These are phyloP conservation scores for Vulpes vulpes DNA, from an alignment of 2,113 vertebrate genomes.

Conservation along the genomic window DNA sequence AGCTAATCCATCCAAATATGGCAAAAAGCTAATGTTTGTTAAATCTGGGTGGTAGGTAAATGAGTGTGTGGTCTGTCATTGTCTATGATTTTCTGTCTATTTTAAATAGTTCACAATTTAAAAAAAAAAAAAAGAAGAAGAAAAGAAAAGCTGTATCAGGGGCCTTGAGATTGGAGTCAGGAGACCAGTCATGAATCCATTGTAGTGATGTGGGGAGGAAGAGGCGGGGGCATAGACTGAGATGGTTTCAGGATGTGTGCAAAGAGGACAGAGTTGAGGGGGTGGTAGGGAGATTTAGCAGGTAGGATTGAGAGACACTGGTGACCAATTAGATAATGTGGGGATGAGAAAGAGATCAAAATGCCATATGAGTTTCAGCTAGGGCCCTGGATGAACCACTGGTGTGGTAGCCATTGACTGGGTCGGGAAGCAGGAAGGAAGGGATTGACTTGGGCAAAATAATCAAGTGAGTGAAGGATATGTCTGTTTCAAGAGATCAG, in stretches of 20 bases:
- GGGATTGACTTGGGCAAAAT: background rate
- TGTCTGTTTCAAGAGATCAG: background rate
- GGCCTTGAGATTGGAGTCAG: background rate
- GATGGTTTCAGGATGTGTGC: background rate
- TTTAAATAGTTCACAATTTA: background rate
- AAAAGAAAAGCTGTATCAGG: background rate
- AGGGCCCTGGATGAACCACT: background rate
- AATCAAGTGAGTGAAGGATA: background rate
- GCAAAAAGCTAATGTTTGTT: conserved; percentile 1
- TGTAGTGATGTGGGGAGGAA: background rate
- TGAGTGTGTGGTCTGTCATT: background rate
- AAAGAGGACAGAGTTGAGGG: background rate
- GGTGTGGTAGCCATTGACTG: background rate
- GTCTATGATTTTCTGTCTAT: background rate
- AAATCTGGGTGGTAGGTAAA: background rate
- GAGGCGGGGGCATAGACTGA: background rate
- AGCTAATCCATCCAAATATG: background rate
- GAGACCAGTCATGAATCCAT: background rate
- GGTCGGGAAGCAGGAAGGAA: background rate
- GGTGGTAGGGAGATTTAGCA: background rate
- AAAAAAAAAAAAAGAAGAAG: background rate
- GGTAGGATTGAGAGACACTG: background rate
- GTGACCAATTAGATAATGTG: background rate
- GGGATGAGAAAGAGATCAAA: background rate
- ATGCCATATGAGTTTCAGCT: background rate